Evolutionary conservation across 2,888 invertebrate genomes (phyloP), one percentile per base, ranked within the genome.

Genomic region (Brenthis daphne): DNA sequence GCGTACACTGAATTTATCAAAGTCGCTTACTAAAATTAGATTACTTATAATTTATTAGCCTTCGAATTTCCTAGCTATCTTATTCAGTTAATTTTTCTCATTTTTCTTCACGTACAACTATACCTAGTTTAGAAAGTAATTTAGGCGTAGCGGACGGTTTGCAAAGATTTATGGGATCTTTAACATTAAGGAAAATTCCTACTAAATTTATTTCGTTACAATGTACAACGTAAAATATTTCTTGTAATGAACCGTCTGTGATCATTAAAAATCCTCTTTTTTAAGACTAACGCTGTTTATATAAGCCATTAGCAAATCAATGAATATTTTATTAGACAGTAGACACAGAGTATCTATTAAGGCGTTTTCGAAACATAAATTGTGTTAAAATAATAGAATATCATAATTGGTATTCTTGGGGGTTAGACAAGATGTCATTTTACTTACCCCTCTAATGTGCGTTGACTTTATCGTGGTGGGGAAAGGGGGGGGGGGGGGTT

Each of bases 91-190:
- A 54, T 33, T 64, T 48, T 20, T 16, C 29, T 48, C 0, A 56
- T 11, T 20, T 20, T 20, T 37, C 20, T 57, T 24, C 47, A 57
- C 33, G 37, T 37, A 3, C 47, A 50, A 3, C 20, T 65, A 29
- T 29, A 58, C 14, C n/a, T 61, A 37, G 33, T 53, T 63, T 33
- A 56, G 50, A 56, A 60, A 61, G 48, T 60, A 61, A 61, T 61
- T 61, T 61, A 50, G 29, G 33, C 60, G 37, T 13, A 16, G 55
- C 20, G 24, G 54, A 55, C 60, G 29, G 33, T 55, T 37, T 33
- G 14, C 16, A 33, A 56, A 66, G 67, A 67, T 67, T 61, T 55
- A 67, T 67, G n/a, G 47, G 50, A 61, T 60, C 48, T 55, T 67
- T 33, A 55, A 61, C 55, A 61, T 20, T 50, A 67, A 60, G 6